These are phyloP conservation scores for Rhinophrynus dorsalis DNA, from an alignment of 2,797 vertebrate species.

Conservation along the genomic window DNA sequence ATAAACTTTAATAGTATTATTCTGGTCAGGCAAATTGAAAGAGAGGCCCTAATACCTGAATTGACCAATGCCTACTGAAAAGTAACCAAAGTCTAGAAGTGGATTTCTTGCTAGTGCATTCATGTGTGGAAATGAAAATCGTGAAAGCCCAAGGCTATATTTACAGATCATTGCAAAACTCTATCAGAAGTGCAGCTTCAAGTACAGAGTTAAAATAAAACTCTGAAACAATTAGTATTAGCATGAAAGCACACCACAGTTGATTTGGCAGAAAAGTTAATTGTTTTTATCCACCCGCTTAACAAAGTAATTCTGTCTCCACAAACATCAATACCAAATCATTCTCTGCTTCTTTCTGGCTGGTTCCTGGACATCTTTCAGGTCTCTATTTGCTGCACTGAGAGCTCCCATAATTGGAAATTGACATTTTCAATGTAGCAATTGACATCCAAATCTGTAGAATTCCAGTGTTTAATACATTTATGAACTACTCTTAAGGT, in stretches of 20 bases:
- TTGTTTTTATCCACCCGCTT: constrained; percentile 51
- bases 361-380: constrained; percentile 11
- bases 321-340: constrained; percentile 50
- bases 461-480: constrained; percentile 39
- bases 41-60: constrained; percentile 2
- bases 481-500: constrained; percentile 12
- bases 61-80: constrained; percentile 26
- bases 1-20: neutral
- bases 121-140: constrained; percentile 42
- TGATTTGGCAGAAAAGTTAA: constrained; percentile 51
- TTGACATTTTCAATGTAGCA: constrained; percentile 46
- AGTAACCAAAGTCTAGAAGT: constrained; percentile 6
- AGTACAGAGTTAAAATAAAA: constrained; percentile 33
- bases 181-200: constrained; percentile 11
- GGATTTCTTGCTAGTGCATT: constrained; percentile 27
- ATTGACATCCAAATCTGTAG: constrained; percentile 47
- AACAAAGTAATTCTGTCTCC: constrained; percentile 48
- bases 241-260: constrained; percentile 47
- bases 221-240: constrained; percentile 49
- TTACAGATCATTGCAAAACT: constrained; percentile 49
- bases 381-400: constrained; percentile 24
- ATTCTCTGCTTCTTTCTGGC: constrained; percentile 33
- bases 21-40: neutral
- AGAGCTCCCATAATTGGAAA: constrained; percentile 46
- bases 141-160: constrained; percentile 45